Evolutionary conservation across 2,113 vertebrate species (phyloP).

Genomic region (Mesocricetus auratus): DNA sequence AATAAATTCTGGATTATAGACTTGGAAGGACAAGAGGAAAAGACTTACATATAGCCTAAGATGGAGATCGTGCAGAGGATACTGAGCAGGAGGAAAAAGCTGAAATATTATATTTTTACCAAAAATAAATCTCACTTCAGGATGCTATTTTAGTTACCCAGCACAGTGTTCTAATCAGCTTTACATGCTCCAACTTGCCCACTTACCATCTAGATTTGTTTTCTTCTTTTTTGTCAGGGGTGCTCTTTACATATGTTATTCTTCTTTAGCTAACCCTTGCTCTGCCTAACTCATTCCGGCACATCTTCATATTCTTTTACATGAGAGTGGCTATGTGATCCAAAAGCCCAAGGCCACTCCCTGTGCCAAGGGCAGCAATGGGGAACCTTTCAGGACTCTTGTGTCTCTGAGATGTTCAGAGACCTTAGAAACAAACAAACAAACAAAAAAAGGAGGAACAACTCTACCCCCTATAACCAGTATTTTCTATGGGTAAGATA

Average conservation of each 20-base stretch:
- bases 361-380: background rate
- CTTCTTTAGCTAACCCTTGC: background rate
- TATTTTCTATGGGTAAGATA: background rate
- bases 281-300: rapidly evolving
- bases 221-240: background rate
- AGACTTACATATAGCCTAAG: background rate
- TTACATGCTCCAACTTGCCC: background rate
- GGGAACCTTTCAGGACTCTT: background rate
- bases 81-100: background rate
- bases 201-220: background rate
- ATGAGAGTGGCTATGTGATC: background rate
- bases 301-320: background rate
- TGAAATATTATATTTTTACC: background rate
- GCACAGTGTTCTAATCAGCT: background rate
- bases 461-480: background rate
- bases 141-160: background rate
- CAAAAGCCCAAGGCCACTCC: background rate
- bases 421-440: background rate
- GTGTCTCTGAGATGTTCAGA: background rate
- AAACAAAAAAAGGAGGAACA: background rate
- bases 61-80: background rate
- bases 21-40: constrained; percentile 19
- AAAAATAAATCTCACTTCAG: background rate
- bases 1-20: background rate
- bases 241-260: too few species aligned